phyloP scores from a whole-genome alignment of 2,113 vertebrate genomes.

The Euleptes europaea region DNA sequence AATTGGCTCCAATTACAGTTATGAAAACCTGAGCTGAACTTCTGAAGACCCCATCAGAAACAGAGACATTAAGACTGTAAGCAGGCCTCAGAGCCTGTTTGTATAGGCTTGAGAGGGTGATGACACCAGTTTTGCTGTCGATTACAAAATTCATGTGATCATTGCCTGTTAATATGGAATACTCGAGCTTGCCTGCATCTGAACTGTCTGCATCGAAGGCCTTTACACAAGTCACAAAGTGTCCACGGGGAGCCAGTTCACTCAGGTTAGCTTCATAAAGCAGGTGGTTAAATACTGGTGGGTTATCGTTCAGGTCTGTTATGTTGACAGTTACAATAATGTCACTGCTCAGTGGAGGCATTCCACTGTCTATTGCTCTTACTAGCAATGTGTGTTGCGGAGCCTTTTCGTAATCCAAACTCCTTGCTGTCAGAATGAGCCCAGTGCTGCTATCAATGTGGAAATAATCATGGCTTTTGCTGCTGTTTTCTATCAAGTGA shows the following conservation, averaged over 20 bases:
- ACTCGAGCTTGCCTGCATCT: conserved; percentile 83
- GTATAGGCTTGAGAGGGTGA: conserved; percentile 86
- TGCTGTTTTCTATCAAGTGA: conserved; percentile 84
- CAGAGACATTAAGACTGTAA: conserved; percentile 88
- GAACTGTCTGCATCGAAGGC: conserved; percentile 91
- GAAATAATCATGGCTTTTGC: conserved; percentile 82
- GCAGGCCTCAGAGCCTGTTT: conserved; percentile 78
- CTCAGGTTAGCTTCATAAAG: conserved; percentile 86
- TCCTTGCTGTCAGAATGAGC: conserved; percentile 80
- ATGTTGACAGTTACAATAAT: conserved; percentile 81
- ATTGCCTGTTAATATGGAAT: conserved; percentile 90
- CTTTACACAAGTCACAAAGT: conserved; percentile 90
- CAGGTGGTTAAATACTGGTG: conserved; percentile 85
- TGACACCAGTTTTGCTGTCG: conserved; percentile 82
- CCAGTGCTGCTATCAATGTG: conserved; percentile 87
- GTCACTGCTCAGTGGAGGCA: conserved; percentile 88
- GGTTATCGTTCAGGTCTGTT: conserved; percentile 93
- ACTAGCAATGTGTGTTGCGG: conserved; percentile 82
- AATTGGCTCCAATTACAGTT: conserved; percentile 87
- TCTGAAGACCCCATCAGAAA: conserved; percentile 95
- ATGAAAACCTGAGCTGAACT: conserved; percentile 85
- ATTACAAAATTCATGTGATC: conserved; percentile 92
- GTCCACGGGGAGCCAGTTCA: conserved; percentile 86
- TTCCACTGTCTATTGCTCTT: conserved; percentile 87
- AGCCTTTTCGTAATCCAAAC: conserved; percentile 87